These are phyloP conservation scores for Plebejus argus DNA, from an alignment of 2,888 invertebrate genomes.

Conservation along the genomic window DNA sequence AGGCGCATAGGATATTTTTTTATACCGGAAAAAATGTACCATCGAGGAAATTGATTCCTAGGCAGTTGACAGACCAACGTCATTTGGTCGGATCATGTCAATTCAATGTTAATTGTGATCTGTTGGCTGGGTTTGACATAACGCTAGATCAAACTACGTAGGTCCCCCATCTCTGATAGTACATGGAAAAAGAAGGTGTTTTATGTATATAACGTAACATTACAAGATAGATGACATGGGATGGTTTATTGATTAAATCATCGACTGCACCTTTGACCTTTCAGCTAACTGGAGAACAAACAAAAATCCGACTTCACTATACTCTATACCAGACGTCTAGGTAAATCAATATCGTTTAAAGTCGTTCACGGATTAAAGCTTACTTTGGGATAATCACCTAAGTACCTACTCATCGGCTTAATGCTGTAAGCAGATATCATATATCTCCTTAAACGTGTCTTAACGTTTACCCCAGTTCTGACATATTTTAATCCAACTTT, in stretches of 20 bases:
- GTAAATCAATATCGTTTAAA: background rate
- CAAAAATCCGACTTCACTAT: background rate
- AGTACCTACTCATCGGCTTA: background rate
- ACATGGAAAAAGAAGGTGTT: no score
- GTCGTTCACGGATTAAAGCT: background rate
- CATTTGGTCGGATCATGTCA: no score
- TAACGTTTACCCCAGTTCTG: background rate
- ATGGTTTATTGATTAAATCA: background rate
- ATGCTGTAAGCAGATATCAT: background rate
- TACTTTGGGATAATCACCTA: constrained; percentile 7
- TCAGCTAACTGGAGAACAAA: background rate
- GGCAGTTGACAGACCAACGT: no score
- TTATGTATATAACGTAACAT: no score
- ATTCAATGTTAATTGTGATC: no score
- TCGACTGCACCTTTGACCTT: background rate
- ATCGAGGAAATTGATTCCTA: no score
- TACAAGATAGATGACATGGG: no score
- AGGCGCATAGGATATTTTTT: no score
- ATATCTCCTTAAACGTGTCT: background rate
- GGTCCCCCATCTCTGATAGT: no score
- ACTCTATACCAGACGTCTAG: background rate
- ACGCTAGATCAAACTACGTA: no score
- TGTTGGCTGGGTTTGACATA: no score
- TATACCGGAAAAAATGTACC: no score
- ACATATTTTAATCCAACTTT: background rate